These are phyloP conservation scores for Propithecus coquereli DNA, from an alignment of 2,113 vertebrate species.

Conservation along the genomic window DNA sequence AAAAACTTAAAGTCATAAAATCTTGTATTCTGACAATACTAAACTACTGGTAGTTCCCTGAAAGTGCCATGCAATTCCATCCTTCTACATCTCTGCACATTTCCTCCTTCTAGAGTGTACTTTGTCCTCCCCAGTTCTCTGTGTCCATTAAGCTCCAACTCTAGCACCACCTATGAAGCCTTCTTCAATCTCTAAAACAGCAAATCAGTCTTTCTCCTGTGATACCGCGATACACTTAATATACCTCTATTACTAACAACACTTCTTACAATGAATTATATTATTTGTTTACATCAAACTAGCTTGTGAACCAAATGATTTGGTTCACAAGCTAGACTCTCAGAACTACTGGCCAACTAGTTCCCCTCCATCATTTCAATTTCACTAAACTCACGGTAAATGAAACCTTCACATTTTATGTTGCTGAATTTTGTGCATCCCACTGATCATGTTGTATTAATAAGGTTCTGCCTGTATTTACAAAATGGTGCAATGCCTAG, in stretches of 20 bases:
- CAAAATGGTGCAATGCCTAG: background rate
- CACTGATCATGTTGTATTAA: background rate
- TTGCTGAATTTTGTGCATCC: background rate
- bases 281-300: background rate
- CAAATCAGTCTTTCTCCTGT: background rate
- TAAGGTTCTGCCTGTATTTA: background rate
- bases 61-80: background rate
- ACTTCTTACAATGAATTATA: background rate
- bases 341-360: background rate
- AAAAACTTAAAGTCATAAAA: too few species aligned
- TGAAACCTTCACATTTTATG: background rate
- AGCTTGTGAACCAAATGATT: background rate
- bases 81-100: background rate
- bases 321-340: background rate
- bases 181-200: background rate
- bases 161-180: background rate
- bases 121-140: background rate
- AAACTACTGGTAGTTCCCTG: background rate
- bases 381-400: background rate
- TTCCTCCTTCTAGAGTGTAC: background rate
- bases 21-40: background rate
- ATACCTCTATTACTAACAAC: background rate
- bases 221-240: background rate
- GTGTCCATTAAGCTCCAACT: background rate
- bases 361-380: background rate